These are phyloP conservation scores for Drosophila tsacasi DNA, from an alignment of 1,140 invertebrate genomes.

Conservation along the genomic window DNA sequence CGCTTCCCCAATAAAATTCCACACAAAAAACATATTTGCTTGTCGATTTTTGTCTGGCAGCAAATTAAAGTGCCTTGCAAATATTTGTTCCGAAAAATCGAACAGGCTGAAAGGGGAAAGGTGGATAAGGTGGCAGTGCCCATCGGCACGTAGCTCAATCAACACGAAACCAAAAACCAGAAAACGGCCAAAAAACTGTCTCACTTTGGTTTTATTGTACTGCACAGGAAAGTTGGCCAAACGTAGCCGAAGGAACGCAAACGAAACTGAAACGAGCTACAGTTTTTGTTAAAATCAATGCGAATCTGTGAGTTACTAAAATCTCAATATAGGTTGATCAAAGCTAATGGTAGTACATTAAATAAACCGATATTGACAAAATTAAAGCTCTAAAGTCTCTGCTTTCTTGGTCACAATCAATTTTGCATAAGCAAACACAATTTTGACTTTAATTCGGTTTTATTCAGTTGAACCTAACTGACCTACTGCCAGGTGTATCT, in stretches of 20 bases:
- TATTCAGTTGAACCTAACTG: slow-evolving; percentile 10
- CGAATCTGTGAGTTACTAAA: neutral
- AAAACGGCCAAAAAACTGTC: neutral
- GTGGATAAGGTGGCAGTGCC: slow-evolving; percentile 30
- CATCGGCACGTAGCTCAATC: slow-evolving; percentile 72
- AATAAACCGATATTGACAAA: neutral
- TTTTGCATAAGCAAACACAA: slow-evolving; percentile 25
- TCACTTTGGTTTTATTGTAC: slow-evolving; percentile 36
- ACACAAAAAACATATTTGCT: slow-evolving; percentile 39
- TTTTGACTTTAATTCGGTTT: slow-evolving; percentile 27
- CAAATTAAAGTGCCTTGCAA: slow-evolving; percentile 71
- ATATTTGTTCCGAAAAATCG: slow-evolving; percentile 60
- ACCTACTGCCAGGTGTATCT: slow-evolving; percentile 24
- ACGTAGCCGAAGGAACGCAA: slow-evolving; percentile 5
- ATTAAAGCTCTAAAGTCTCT: neutral
- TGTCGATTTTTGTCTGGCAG: slow-evolving; percentile 38
- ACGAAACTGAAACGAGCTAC: neutral
- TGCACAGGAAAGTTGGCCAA: slow-evolving; percentile 45
- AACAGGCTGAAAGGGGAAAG: neutral
- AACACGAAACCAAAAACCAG: slow-evolving; percentile 28
- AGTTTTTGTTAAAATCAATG: neutral
- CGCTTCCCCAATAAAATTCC: slow-evolving; percentile 18
- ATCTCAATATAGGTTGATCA: neutral
- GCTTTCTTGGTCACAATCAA: slow-evolving; percentile 8
- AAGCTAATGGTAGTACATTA: neutral